A percentile compares a stretch with the other conserved stretches of the same genome.
phyloP scores from a whole-genome alignment of 2,113 vertebrate species.

The Ailuropoda melanoleuca region DNA sequence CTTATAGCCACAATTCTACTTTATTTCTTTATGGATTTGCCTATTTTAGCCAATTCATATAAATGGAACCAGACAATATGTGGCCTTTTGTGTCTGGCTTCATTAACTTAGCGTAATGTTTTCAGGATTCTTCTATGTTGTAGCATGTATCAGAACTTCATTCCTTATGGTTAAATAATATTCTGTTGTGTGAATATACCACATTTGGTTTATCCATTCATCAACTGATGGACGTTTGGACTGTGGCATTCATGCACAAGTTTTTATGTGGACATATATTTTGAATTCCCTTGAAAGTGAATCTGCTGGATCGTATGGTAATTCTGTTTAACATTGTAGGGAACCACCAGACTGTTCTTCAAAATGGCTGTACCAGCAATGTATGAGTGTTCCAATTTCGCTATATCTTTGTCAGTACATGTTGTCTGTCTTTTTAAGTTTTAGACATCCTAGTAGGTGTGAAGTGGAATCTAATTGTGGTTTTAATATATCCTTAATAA shows the following conservation, averaged over 20 bases:
- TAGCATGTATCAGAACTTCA: background rate
- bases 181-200: background rate
- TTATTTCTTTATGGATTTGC: background rate
- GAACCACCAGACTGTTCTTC: background rate
- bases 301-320: background rate
- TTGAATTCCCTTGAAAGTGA: background rate
- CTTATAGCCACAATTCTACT: background rate
- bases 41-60: background rate
- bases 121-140: background rate
- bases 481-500: background rate
- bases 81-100: background rate
- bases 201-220: background rate
- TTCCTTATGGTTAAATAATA: background rate
- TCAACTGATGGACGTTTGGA: background rate
- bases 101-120: background rate
- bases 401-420: background rate
- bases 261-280: background rate
- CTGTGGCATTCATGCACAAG: background rate
- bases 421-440: constrained; percentile 7
- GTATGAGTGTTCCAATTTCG: background rate
- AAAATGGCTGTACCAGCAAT: background rate
- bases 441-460: background rate
- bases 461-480: background rate
- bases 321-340: background rate
- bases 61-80: background rate